These are phyloP conservation scores for Dicaeum eximium DNA, from an alignment of 2,113 vertebrate species.

Conservation along the genomic window DNA sequence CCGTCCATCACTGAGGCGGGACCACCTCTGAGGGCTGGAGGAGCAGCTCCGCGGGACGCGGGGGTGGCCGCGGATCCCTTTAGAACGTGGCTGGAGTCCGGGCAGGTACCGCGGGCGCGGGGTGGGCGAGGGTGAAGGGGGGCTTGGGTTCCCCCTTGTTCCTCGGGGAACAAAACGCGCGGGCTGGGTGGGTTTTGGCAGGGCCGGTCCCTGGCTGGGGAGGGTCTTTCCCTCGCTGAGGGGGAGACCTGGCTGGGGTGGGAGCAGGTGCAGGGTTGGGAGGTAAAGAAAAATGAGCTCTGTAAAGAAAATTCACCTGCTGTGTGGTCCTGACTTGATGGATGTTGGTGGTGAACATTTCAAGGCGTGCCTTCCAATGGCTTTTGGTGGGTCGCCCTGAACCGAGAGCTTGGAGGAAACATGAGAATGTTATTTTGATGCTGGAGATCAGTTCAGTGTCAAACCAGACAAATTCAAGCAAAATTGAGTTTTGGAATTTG, in stretches of 20 bases:
- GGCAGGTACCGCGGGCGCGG: not conserved
- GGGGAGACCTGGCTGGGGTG: not conserved
- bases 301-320: not conserved
- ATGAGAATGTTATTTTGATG: rapidly evolving
- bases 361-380: rapidly evolving
- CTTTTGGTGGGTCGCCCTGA: rapidly evolving
- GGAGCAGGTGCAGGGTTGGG: not conserved
- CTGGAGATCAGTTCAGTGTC: not conserved
- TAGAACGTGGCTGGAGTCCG: not conserved
- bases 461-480: not conserved
- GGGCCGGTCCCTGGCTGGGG: not conserved
- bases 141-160: not conserved
- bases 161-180: too few relatives aligned
- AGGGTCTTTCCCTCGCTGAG: not conserved
- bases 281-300: not conserved
- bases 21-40: not conserved
- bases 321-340: rapidly evolving
- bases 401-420: not conserved
- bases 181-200: not conserved
- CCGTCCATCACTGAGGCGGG: rapidly evolving
- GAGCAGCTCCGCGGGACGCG: not conserved
- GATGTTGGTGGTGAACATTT: rapidly evolving
- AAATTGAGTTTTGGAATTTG: not conserved
- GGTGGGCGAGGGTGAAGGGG: too few relatives aligned
- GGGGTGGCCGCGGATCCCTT: not conserved